Conservation (phyloP, 2,113 vertebrate species). For the Empidonax alnorum region DNA sequence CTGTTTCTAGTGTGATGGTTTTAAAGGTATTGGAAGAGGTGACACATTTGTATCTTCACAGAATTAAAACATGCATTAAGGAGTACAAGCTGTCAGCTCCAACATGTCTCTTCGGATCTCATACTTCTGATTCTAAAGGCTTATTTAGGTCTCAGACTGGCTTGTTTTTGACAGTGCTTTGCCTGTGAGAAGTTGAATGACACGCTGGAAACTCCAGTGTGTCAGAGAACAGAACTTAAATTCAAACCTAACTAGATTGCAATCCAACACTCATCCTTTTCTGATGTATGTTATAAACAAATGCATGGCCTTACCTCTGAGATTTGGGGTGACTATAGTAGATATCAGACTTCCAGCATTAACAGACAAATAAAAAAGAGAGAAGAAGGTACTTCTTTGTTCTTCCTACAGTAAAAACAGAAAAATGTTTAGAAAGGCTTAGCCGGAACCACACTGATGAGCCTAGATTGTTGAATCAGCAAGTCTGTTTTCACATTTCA, state of each 20-base stretch:
- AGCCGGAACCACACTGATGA: not conserved
- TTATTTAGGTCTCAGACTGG: not conserved
- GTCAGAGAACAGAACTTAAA: not conserved
- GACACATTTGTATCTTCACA: not conserved
- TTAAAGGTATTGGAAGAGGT: not conserved
- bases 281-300: not conserved
- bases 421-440: not conserved
- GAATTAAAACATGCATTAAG: not conserved
- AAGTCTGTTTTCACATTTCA: not conserved
- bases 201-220: not conserved
- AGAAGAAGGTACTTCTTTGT: slow-evolving; percentile 91
- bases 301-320: slow-evolving; percentile 81
- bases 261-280: not conserved
- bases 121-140: not conserved
- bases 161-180: not conserved
- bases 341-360: slow-evolving; percentile 94
- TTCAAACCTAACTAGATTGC: not conserved
- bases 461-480: not conserved
- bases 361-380: slow-evolving; percentile 93
- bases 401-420: slow-evolving; percentile 79
- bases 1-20: not conserved
- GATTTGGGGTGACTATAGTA: slow-evolving; percentile 89
- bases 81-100: not conserved
- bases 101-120: not conserved
- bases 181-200: not conserved